Percentiles rank a stretch among this genome's conserved stretches.
Conservation (phyloP, 2,888 invertebrate genomes). For the Meganola albula region DNA sequence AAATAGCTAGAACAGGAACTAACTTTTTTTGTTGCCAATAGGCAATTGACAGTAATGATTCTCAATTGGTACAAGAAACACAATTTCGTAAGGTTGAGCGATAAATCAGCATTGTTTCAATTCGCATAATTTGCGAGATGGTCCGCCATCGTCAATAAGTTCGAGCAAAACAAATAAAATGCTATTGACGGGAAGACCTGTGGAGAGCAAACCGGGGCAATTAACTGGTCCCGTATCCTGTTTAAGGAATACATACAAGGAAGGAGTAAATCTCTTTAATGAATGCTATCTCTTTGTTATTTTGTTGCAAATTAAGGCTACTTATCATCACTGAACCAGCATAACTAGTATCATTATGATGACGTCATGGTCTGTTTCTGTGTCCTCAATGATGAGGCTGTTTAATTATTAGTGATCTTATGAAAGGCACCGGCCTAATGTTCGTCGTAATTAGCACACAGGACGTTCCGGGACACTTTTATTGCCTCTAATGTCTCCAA, state of each 20-base stretch:
- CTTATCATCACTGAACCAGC: too few relatives aligned
- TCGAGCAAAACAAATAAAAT: slow-evolving; percentile 39
- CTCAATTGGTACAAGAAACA: too few relatives aligned
- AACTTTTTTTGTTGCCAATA: too few relatives aligned
- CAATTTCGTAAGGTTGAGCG: too few relatives aligned
- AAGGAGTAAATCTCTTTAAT: too few relatives aligned
- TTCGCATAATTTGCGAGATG: slow-evolving; percentile 15
- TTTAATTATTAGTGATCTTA: slow-evolving; percentile 39
- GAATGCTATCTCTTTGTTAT: too few relatives aligned
- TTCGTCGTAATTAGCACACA: slow-evolving; percentile 53
- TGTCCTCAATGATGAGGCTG: slow-evolving; percentile 25
- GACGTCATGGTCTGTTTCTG: slow-evolving; percentile 27
- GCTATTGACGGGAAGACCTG: slow-evolving; percentile 32
- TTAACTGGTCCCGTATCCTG: slow-evolving; percentile 28
- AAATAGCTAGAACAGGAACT: too few relatives aligned
- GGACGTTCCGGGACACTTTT: slow-evolving; percentile 52
- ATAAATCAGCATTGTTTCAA: slow-evolving; percentile 19
- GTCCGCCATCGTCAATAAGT: slow-evolving; percentile 30
- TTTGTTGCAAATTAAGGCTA: too few relatives aligned
- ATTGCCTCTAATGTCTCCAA: slow-evolving; percentile 47
- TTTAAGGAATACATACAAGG: too few relatives aligned
- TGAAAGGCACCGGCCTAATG: slow-evolving; percentile 51
- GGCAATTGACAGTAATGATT: too few relatives aligned
- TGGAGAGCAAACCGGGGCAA: slow-evolving; percentile 36
- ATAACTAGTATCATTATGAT: too few relatives aligned